These are phyloP conservation scores for Scaptomyza tumidula DNA, from an alignment of 2,888 invertebrate genomes.

Conservation along the genomic window DNA sequence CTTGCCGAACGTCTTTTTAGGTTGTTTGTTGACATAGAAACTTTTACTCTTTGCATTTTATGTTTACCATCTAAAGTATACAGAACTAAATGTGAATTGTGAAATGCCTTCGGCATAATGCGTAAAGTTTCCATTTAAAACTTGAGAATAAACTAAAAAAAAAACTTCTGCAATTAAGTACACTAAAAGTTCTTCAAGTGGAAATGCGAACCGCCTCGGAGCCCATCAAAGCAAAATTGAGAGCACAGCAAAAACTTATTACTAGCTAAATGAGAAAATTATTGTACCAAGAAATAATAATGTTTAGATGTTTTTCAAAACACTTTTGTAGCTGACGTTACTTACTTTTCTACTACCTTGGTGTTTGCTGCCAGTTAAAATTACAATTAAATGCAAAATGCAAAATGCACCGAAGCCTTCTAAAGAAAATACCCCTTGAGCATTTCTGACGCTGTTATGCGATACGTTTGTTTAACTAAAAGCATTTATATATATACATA, in stretches of 20 bases:
- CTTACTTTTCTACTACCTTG: slow-evolving; percentile 22
- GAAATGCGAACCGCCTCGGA: slow-evolving; percentile 50
- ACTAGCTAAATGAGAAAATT: slow-evolving; percentile 50
- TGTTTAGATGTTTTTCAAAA: slow-evolving; percentile 14
- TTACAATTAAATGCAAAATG: slow-evolving; percentile 65
- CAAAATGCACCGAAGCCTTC: slow-evolving; percentile 55
- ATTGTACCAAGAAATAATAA: slow-evolving; percentile 37
- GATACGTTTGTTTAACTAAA: slow-evolving; percentile 45
- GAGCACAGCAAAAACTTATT: slow-evolving; percentile 48
- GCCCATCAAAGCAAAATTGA: slow-evolving; percentile 48
- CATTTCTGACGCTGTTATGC: slow-evolving; percentile 34
- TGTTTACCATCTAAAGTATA: slow-evolving; percentile 9
- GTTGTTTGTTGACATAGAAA: neutral
- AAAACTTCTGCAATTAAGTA: slow-evolving; percentile 64
- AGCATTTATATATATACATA: slow-evolving; percentile 24
- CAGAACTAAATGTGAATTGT: slow-evolving; percentile 42
- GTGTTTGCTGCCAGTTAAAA: slow-evolving; percentile 48
- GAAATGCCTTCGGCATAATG: slow-evolving; percentile 48
- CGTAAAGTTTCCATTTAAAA: slow-evolving; percentile 39
- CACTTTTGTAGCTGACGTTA: neutral
- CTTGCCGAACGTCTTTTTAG: too few relatives aligned
- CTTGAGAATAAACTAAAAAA: slow-evolving; percentile 34
- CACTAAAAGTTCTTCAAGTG: slow-evolving; percentile 50
- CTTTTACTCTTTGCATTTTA: neutral
- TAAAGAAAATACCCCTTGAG: slow-evolving; percentile 23